Evolutionary conservation across 2,888 invertebrate species (phyloP).

Genomic region (Hoplodrina ambigua): DNA sequence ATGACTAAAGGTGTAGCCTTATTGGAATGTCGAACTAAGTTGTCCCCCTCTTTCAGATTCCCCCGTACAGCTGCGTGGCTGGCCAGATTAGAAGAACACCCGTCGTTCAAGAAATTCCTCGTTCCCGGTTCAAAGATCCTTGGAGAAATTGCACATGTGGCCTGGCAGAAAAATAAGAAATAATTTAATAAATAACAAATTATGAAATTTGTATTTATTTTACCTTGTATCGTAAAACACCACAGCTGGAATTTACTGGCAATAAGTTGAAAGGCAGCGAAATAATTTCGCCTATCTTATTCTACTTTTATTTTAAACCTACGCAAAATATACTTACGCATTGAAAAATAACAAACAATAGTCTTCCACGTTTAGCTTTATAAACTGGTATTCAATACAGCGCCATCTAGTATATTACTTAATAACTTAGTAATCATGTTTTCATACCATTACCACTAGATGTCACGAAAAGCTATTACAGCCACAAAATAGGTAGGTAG

Average conservation of each 20-base stretch:
- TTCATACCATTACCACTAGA: slow-evolving; percentile 1
- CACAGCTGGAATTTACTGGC: no score
- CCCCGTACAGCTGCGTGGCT: slow-evolving; percentile 46
- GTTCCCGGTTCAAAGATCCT: slow-evolving; percentile 62
- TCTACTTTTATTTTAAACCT: no score
- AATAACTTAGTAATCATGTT: not conserved
- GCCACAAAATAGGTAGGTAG: not conserved
- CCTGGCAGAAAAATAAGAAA: slow-evolving; percentile 71
- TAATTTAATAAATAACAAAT: not conserved
- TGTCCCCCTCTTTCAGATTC: slow-evolving; percentile 34
- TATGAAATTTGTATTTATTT: not conserved
- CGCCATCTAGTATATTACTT: slow-evolving; percentile 26
- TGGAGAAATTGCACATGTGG: slow-evolving; percentile 41
- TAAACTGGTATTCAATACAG: not conserved
- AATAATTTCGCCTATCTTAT: no score
- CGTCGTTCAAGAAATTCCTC: slow-evolving; percentile 69
- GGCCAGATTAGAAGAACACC: slow-evolving; percentile 63
- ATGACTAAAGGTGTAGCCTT: no score
- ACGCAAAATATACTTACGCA: no score
- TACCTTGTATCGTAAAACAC: no score
- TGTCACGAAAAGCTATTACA: not conserved
- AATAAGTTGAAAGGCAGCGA: no score
- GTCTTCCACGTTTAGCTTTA: not conserved
- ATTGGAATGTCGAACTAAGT: not conserved
- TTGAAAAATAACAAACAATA: no score